Base-by-base conservation (phyloP, 2,888 invertebrate species). In the Cactoblastis cactorum region DNA sequence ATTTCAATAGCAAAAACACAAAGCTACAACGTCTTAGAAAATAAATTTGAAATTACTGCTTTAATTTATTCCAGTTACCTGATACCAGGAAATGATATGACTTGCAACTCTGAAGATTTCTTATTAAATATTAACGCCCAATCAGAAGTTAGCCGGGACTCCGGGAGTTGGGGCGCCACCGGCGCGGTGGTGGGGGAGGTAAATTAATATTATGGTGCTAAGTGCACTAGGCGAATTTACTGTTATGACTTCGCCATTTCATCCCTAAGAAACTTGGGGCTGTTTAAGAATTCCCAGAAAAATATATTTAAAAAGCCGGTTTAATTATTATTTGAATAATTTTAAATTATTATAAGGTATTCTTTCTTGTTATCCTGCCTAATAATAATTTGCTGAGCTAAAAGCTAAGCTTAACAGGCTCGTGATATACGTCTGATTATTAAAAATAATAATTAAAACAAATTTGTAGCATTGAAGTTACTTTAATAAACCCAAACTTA, bases 161-260 rank as follows among this genome's bases (percentile, higher is more conserved):
- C 24, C 19, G 12, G 14, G 24, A 12, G 18, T 45, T 17, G 15
- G 34, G 18, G 11, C 22, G 49, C 32, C 15, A 38, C 49, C 33
- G 8, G 39, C 49, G 5, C 32, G 18, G 32, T 28, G 18, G 6
- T 8, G 18, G 6, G 28, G 35, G 37, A 19, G 35, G 38, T 39
- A 39, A 49, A 49, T 49, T 49, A 49, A 49, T 49, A 28, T 48
- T 48, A 39, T 49, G 49, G 28, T 8, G 11, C 37, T 39, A 32
- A 49, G 49, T 39, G 39, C 39, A 32, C 5, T 4, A 24, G 9
- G 17, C 32, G 14, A 18, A 14, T 1, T 14, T 35, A 1, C 14
- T n/a, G n/a, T n/a, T n/a, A 14, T 14, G 14, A 4, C 5, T 14
- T 35, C n/a, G n/a, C n/a, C 3, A 33, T 28, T 22, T 17, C 2